Base-by-base conservation (phyloP, 1,140 invertebrate species). In the Drosophila ercepeae region DNA sequence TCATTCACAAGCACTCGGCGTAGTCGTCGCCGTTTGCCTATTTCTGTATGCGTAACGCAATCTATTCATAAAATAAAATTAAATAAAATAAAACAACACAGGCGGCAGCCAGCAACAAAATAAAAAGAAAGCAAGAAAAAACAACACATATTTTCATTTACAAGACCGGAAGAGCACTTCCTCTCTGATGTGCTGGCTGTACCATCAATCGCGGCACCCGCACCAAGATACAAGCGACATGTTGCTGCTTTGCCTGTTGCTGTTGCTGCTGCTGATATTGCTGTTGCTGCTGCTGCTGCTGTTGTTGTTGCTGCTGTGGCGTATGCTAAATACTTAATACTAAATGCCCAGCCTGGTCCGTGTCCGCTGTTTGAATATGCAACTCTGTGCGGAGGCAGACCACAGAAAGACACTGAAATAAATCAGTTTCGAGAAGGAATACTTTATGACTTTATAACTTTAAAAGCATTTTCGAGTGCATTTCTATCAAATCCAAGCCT, bases 61-160 rank as follows among this genome's bases (percentile, higher is more conserved):
- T 86, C 82, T 86, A 86, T 86, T 86, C 82, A 88, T 86, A 86
- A 86, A 86, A 86, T 88, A 60, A 86, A 82, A 86, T 86, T 88
- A 86, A 82, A 86, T 86, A 78, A 86, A 86, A 88, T 81, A 61
- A 54, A 75, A 57, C 53, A 64, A 45, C 23, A 18, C 14, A 16
- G 57, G 45, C 63, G 34, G 44, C 25, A 44, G 55, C 49, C 16
- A 32, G 18, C 25, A 34, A 14, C 21, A 57, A 39, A 51, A 50
- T 21, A 29, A 63, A 41, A 44, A 18, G 19, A 41, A 16, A 69
- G 45, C 42, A 61, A 68, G 74, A 53, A 63, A 78, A 49, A 59
- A 60, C 70, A 81, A 86, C 88, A 86, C 70, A 86, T 86, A 86
- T 86, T 86, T 86, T 88, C 82, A 88, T 86, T 86, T 86, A 86